Evolutionary conservation across 1,140 invertebrate species (phyloP), one percentile per base, ranked within the genome.

Genomic region (Drosophila varians): DNA sequence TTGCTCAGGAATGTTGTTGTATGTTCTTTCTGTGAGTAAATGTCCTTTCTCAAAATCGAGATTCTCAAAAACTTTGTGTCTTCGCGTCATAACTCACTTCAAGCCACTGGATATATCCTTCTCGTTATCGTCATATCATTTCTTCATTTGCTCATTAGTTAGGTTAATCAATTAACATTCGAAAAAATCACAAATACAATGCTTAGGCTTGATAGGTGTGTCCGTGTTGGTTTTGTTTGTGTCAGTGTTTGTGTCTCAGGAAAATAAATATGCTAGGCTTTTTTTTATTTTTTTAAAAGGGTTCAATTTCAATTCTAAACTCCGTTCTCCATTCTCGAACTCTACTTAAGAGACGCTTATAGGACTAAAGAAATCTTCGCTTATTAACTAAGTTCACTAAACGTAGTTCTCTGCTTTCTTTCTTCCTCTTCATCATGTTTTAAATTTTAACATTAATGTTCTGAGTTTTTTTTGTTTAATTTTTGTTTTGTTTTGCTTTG

Each of bases 161-260:
- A 58, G 25, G 42, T 58, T 70, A 34, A 57, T 75, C 55, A 49
- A 57, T 70, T 49, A 60, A 69, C 58, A 58, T 75, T 56, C 47
- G 64, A 68, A 74, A 69, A 79, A 84, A 86, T 79, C 79, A 84
- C 79, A 84, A 84, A 84, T 86, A 86, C 79, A 86, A 73, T 79
- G 42, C 61, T 60, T 69, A 71, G 56, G 58, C 53, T 48, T 72
- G 58, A 46, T 82, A 60, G 70, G 45, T 77, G 45, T 61, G 71
- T 68, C 54, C n/a, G 60, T 61, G 54, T 60, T 26, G 6, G 60
- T 51, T 64, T 18, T 28, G 14, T 18, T 49, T 51, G 42, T 45
- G 42, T 40, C 16, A 43, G 52, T 78, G 26, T 49, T 31, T 61
- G 31, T 78, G 31, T 74, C 36, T 61, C 45, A 40, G 69, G 23